These are phyloP conservation scores for Sisyra nigra DNA, from an alignment of 2,888 invertebrate species.

Conservation along the genomic window DNA sequence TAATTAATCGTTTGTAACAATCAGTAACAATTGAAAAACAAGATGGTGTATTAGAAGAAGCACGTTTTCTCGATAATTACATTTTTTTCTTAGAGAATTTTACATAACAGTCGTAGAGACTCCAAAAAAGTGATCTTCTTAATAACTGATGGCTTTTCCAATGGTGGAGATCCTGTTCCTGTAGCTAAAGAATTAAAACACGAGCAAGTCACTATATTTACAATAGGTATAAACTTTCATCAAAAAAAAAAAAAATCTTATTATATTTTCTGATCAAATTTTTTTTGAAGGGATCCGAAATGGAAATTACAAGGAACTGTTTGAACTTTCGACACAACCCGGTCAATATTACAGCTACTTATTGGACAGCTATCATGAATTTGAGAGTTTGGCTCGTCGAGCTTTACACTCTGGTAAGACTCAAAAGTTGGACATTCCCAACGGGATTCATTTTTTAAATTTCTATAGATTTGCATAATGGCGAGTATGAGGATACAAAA, in stretches of 20 bases:
- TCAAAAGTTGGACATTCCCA: constrained; percentile 5
- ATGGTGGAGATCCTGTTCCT: constrained; percentile 47
- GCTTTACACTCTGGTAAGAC: constrained; percentile 47
- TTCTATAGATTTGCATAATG: constrained; percentile 39
- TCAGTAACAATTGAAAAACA: too few relatives aligned
- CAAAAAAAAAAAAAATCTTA: too few relatives aligned
- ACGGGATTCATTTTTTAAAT: constrained; percentile 1
- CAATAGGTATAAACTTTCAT: constrained; percentile 29
- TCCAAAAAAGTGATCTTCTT: constrained; percentile 45
- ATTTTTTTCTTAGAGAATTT: constrained; percentile 28
- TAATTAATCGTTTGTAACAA: too few relatives aligned
- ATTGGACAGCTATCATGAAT: constrained; percentile 48
- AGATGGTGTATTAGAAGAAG: too few relatives aligned
- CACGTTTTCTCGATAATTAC: too few relatives aligned
- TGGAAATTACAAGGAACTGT: constrained; percentile 44
- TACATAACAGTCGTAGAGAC: constrained; percentile 26
- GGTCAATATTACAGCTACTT: constrained; percentile 46
- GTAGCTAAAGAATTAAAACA: constrained; percentile 38
- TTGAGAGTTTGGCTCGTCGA: constrained; percentile 47
- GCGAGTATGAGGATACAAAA: constrained; percentile 35
- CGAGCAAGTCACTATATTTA: constrained; percentile 31
- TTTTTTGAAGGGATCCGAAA: constrained; percentile 45
- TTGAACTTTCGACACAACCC: constrained; percentile 44
- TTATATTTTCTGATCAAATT: too few relatives aligned
- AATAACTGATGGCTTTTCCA: constrained; percentile 55